Conservation (phyloP, 2,113 vertebrate genomes). For the Mustela lutreola region DNA sequence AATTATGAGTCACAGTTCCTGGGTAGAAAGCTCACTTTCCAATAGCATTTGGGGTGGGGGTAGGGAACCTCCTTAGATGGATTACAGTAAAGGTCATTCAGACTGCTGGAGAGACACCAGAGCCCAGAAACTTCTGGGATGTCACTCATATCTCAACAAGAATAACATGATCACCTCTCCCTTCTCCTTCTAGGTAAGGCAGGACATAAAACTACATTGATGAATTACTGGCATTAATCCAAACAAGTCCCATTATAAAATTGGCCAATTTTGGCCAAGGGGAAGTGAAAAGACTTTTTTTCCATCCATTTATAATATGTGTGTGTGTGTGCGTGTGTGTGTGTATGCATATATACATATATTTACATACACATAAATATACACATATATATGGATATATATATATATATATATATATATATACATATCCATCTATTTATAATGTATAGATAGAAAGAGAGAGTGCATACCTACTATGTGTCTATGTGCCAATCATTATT, state of each 20-base stretch:
- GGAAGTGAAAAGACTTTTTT: neutral
- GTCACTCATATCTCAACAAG: neutral
- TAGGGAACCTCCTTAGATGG: neutral
- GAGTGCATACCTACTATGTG: neutral
- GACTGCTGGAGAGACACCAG: neutral
- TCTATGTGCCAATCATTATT: neutral
- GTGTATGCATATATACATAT: no score
- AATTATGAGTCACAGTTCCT: conserved; percentile 85
- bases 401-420: no score
- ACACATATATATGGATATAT: no score
- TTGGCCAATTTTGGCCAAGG: neutral
- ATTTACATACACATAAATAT: neutral
- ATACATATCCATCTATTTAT: no score
- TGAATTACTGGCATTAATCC: neutral
- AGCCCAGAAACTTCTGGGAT: neutral
- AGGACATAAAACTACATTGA: neutral
- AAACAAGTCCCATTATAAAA: conserved; percentile 4
- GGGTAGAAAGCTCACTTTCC: conserved; percentile 67
- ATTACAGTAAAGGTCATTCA: conserved; percentile 66
- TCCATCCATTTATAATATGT: no score
- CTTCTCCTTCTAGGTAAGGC: neutral
- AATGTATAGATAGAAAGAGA: neutral
- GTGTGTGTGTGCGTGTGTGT: no score
- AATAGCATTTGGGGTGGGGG: neutral
- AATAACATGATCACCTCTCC: neutral